Conservation (phyloP, 2,888 invertebrate genomes). For the Prosopocoilus inquinatus region DNA sequence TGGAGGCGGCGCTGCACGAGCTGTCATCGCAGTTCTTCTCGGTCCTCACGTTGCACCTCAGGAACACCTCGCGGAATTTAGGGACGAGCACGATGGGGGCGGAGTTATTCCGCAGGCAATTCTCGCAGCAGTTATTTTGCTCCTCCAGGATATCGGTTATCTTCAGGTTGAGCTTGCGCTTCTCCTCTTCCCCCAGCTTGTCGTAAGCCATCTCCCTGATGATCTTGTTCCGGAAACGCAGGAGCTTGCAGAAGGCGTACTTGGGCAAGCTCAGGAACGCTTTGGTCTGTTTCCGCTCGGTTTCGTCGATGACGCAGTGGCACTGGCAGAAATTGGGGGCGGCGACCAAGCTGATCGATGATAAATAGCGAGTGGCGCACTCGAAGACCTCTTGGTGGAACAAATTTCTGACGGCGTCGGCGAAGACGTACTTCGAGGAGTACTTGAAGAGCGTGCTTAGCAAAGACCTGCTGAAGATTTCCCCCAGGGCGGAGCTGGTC, state of each 20-base stretch:
- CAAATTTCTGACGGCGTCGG: slow-evolving; percentile 56
- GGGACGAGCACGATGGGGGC: slow-evolving; percentile 16
- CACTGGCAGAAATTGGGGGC: slow-evolving; percentile 22
- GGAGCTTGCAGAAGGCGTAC: slow-evolving; percentile 59
- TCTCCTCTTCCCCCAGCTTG: slow-evolving; percentile 55
- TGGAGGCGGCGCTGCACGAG: slow-evolving; percentile 18
- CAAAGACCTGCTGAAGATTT: slow-evolving; percentile 54
- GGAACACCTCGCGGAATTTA: slow-evolving; percentile 12
- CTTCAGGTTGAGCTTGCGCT: slow-evolving; percentile 57
- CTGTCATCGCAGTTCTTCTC: slow-evolving; percentile 55
- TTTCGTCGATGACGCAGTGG: slow-evolving; percentile 49
- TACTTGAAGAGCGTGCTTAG: slow-evolving; percentile 58
- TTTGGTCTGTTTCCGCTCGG: slow-evolving; percentile 36
- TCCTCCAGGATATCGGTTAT: slow-evolving; percentile 55
- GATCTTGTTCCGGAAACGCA: slow-evolving; percentile 56
- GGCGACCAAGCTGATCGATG: slow-evolving; percentile 24
- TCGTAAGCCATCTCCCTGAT: slow-evolving; percentile 57
- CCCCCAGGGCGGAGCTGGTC: slow-evolving; percentile 60
- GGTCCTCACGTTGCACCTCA: slow-evolving; percentile 42
- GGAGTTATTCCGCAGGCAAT: slow-evolving; percentile 42
- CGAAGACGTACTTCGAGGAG: slow-evolving; percentile 51
- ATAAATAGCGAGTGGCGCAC: slow-evolving; percentile 50
- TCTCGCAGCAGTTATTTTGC: slow-evolving; percentile 53
- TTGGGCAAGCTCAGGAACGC: slow-evolving; percentile 45
- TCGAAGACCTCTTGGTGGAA: slow-evolving; percentile 56